Evolutionary conservation across 2,888 invertebrate species (phyloP), one percentile per base, ranked within the genome.

Genomic region (Harpalus rufipes): DNA sequence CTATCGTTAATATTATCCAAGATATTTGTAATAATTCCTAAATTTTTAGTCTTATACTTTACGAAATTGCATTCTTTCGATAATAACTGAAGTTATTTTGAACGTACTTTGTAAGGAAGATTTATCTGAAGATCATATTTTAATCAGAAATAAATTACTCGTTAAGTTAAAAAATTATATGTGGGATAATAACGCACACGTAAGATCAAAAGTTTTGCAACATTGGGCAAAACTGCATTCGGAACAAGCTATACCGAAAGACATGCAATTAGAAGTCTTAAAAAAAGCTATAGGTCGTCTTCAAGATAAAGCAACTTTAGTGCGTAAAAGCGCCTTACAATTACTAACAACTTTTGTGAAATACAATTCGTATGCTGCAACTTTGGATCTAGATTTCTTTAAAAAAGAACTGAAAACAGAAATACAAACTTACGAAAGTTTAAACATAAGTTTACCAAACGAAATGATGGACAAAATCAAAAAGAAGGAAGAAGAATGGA

Each of bases 281-380:
- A 92, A 94, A 87, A 93, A 94, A 44, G 93, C 94, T 0, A 93
- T 95, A 10, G 94, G 94, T 7, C 94, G 97, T 21, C 91, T 99
- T 61, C 92, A 94, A 82, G 99, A 99, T 90, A 96, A 96, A 90
- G 96, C 96, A 0, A 95, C 96, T 6, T 92, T 94, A 83, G 98
- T 98, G 0, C 93, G 98, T 41, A 98, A 97, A 91, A 94, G 94
- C 86, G 96, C 98, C 2, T 94, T 97, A 84, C 95, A 95, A 88
- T 92, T 97, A 51, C 89, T 97, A 4, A 95, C 95, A 86, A 93
- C 95, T 14, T 95, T 98, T 90, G 91, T 99, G 59, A 95, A 96
- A 90, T 94, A 94, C 87, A 98, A 99, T 92, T 96, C 97, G 4
- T 98, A 95, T 90, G 95, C 96, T n/a, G 94, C 95, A 0, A 94